Conservation (phyloP, 2,797 vertebrate species). For the Rhynchotus rufescens region DNA sequence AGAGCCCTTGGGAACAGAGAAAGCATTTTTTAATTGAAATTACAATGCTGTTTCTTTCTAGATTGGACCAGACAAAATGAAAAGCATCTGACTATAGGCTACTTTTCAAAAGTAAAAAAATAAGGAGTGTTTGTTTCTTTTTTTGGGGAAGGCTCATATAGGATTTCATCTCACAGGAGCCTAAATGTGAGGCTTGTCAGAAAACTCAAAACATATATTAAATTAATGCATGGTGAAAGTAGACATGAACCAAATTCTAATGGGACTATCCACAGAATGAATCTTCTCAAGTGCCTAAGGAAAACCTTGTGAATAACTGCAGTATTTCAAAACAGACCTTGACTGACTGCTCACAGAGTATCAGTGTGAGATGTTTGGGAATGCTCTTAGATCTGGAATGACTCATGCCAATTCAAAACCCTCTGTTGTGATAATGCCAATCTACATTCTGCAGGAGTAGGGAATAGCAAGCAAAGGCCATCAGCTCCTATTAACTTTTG, state of each 20-base stretch:
- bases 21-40: slow-evolving; percentile 62
- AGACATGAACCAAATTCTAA: neutral
- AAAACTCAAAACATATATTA: neutral
- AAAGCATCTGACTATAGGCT: neutral
- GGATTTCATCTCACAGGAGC: neutral
- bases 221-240: neutral
- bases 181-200: neutral
- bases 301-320: neutral
- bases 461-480: neutral
- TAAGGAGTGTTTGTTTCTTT: neutral
- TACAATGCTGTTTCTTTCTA: slow-evolving; percentile 15
- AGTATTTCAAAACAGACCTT: neutral
- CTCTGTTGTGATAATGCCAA: neutral
- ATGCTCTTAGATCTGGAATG: neutral
- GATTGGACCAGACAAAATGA: neutral
- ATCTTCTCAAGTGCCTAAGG: neutral
- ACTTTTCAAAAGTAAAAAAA: neutral
- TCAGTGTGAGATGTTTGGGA: neutral
- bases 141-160: neutral
- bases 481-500: neutral
- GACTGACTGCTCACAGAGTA: neutral
- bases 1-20: slow-evolving; percentile 30
- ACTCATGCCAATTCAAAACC: neutral
- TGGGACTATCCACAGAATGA: neutral
- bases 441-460: neutral